Evolutionary conservation across 2,888 invertebrate genomes (phyloP).

Genomic region (Digitonthophagus gazella): DNA sequence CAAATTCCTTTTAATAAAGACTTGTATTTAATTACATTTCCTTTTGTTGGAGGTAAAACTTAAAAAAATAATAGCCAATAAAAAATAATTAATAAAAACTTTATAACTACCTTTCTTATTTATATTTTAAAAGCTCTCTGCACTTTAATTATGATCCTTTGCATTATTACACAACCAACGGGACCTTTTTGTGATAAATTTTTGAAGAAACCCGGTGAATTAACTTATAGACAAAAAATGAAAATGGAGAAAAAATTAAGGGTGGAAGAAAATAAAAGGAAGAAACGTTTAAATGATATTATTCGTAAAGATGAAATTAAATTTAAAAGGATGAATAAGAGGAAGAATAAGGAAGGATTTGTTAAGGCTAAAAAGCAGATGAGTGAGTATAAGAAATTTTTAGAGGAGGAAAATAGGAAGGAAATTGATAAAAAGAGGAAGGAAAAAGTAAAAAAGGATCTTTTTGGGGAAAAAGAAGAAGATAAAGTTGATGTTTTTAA

Average conservation of each 20-base stretch:
- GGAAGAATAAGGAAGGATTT: no score
- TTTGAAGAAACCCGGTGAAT: not conserved
- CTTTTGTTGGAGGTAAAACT: not conserved
- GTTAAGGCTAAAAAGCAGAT: no score
- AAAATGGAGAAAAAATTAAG: conserved; percentile 12
- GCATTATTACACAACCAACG: not conserved
- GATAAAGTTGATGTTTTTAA: no score
- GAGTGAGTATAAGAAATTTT: no score
- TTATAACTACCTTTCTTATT: not conserved
- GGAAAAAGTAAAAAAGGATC: no score
- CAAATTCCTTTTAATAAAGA: not conserved
- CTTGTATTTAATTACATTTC: not conserved
- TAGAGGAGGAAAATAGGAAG: no score
- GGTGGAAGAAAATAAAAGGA: conserved; percentile 14
- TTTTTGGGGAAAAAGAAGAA: no score
- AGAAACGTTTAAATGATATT: conserved; percentile 3
- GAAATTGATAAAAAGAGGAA: no score
- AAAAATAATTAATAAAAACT: not conserved
- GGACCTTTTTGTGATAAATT: not conserved
- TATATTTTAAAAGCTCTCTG: not conserved
- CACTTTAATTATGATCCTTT: not conserved
- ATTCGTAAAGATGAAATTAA: no score
- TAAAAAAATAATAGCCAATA: not conserved
- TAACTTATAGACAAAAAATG: not conserved
- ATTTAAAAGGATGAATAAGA: no score